Evolutionary conservation across 2,888 invertebrate genomes (phyloP).

Genomic region (Chloroclysta siterata): DNA sequence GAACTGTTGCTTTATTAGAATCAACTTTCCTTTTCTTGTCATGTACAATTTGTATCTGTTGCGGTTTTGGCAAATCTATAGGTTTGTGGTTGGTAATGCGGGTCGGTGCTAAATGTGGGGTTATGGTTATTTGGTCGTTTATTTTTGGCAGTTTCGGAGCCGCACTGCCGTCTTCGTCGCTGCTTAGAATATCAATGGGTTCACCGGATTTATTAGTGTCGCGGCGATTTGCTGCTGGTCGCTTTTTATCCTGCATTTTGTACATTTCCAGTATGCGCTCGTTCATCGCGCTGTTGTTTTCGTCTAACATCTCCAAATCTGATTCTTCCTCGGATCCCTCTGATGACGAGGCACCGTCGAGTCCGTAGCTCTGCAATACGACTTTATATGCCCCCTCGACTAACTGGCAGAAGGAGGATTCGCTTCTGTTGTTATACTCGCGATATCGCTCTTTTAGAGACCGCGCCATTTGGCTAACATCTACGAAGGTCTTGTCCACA

Average conservation of each 20-base stretch:
- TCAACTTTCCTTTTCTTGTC: slow-evolving; percentile 75
- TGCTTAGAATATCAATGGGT: slow-evolving; percentile 77
- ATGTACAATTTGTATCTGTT: slow-evolving; percentile 58
- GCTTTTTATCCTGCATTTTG: slow-evolving; percentile 81
- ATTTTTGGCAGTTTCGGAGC: slow-evolving; percentile 80
- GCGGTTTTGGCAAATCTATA: slow-evolving; percentile 56
- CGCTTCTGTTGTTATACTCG: slow-evolving; percentile 93
- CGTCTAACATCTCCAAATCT: slow-evolving; percentile 90
- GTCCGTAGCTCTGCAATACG: slow-evolving; percentile 88
- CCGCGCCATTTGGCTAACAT: slow-evolving; percentile 93
- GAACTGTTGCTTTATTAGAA: slow-evolving; percentile 52
- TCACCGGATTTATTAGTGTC: slow-evolving; percentile 73
- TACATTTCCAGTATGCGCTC: slow-evolving; percentile 82
- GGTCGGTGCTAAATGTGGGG: slow-evolving; percentile 68
- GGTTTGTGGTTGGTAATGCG: slow-evolving; percentile 60
- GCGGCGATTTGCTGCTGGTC: slow-evolving; percentile 66
- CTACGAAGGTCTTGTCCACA: slow-evolving; percentile 91
- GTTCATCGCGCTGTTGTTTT: slow-evolving; percentile 90
- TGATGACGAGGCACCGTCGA: slow-evolving; percentile 85
- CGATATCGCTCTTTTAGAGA: slow-evolving; percentile 88
- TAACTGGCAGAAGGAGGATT: slow-evolving; percentile 90
- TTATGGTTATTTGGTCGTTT: slow-evolving; percentile 79
- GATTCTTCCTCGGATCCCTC: slow-evolving; percentile 86
- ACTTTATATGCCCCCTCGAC: slow-evolving; percentile 92
- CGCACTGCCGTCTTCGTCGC: slow-evolving; percentile 72